These are phyloP conservation scores for Anoncus sp. DNA, from an alignment of 2,888 invertebrate genomes.

Conservation along the genomic window DNA sequence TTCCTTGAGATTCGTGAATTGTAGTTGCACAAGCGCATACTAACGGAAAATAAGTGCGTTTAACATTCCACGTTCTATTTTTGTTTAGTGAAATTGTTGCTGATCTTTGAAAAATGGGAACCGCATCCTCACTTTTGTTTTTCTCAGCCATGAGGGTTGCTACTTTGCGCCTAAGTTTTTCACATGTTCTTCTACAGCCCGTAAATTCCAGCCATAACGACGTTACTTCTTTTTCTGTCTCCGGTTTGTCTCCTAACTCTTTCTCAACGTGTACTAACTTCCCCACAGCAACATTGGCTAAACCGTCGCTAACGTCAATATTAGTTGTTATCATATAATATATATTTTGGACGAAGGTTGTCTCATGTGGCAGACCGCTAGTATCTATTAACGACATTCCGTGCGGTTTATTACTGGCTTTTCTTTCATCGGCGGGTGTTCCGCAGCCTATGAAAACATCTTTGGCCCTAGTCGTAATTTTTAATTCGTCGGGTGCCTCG, in stretches of 20 bases:
- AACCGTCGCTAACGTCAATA: slow-evolving; percentile 75
- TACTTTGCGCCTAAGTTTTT: too few species aligned
- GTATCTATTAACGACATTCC: slow-evolving; percentile 71
- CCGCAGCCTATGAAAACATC: slow-evolving; percentile 41
- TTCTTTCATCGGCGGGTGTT: slow-evolving; percentile 17
- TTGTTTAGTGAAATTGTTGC: slow-evolving; percentile 43
- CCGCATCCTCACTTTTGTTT: slow-evolving; percentile 16
- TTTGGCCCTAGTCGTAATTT: slow-evolving; percentile 64
- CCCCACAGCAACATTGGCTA: slow-evolving; percentile 74
- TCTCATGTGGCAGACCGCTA: slow-evolving; percentile 71
- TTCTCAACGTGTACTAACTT: slow-evolving; percentile 71
- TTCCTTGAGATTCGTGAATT: slow-evolving; percentile 63
- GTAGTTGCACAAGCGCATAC: slow-evolving; percentile 59
- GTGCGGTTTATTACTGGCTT: slow-evolving; percentile 53
- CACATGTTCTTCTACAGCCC: too few species aligned
- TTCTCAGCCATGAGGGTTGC: background rate
- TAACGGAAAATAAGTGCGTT: slow-evolving; percentile 58
- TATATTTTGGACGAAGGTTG: slow-evolving; percentile 58
- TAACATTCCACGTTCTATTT: slow-evolving; percentile 41
- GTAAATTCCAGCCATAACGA: background rate
- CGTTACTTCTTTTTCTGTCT: slow-evolving; percentile 26
- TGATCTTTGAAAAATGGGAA: slow-evolving; percentile 29
- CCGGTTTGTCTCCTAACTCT: slow-evolving; percentile 32
- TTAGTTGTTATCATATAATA: slow-evolving; percentile 73
- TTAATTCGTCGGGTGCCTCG: slow-evolving; percentile 38